Base-by-base conservation (phyloP, 1,140 invertebrate genomes). In the Prorops nasuta region DNA sequence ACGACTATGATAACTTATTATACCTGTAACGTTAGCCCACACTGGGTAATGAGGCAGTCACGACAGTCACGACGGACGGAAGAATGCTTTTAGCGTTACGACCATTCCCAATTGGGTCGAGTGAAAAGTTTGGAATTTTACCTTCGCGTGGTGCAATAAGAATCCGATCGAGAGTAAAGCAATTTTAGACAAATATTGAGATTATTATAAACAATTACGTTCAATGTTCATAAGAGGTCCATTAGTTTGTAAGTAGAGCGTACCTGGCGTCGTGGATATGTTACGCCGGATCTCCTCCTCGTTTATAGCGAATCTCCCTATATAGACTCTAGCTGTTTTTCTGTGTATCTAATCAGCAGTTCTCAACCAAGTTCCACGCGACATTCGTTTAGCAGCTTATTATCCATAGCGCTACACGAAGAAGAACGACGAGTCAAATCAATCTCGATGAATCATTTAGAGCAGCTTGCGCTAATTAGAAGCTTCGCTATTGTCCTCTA, bases 161-260 rank as follows among this genome's bases (percentile, higher is more conserved):
- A 28, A 28, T 28, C 32, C 16, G 34, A 19, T 8, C 16, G 10
- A 24, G 16, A 21, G 16, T 21, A 49, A 40, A 49, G 24, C 38
- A 34, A 40, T 41, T 49, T 35, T 41, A 49, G 38, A 40, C 18
- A 19, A 40, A 41, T 49, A 36, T 42, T 49, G 31, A 41, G 41
- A 12, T 21, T 36, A 20, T 19, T 21, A 28, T 18, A 22, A 32
- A 40, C 15, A 17, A 17, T 45, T n/a, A 24, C 37, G 20, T 38
- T 38, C 18, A 32, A 22, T 19, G 40, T 15, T 4, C 20, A 32
- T 24, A 50, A 20, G 34, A 12, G 40, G 40, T 50, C 48, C 40
- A 50, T 37, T 50, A 50, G 48, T 22, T 28, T 17, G 35, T 46
- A 46, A 46, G 21, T 8, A 19, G 12, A 9, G 24, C 20, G 4